Percentiles rank a stretch among this genome's conserved stretches.
Evolutionary conservation across 2,888 invertebrate genomes (phyloP).

Genomic region (Zaprionus obscuricornis): DNA sequence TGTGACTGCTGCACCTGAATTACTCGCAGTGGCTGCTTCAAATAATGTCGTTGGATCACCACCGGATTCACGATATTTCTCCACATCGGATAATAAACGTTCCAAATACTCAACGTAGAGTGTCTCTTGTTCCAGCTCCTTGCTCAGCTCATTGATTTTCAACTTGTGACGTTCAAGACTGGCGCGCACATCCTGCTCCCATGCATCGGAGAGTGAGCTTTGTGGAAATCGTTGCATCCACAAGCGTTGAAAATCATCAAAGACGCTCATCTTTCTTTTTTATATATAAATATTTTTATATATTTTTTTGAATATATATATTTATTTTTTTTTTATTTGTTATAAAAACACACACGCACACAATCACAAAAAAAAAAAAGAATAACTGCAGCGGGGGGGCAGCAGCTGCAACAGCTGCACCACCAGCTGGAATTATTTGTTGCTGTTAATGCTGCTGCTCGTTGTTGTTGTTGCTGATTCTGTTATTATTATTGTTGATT

Average conservation of each 20-base stretch:
- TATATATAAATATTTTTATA: too few relatives aligned
- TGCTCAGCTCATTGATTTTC: constrained; percentile 91
- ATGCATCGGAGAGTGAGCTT: constrained; percentile 94
- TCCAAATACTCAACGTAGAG: constrained; percentile 96
- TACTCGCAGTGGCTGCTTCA: constrained; percentile 79
- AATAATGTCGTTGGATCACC: constrained; percentile 83
- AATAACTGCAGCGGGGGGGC: too few relatives aligned
- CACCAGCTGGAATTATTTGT: too few relatives aligned
- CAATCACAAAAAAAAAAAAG: too few relatives aligned
- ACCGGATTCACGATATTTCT: constrained; percentile 88
- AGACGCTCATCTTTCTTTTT: constrained; percentile 97
- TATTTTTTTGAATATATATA: too few relatives aligned
- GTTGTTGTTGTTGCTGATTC: constrained; percentile 12
- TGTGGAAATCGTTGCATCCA: constrained; percentile 96
- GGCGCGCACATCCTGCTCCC: constrained; percentile 96
- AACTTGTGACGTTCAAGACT: constrained; percentile 95
- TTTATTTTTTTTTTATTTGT: too few relatives aligned
- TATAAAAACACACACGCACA: too few relatives aligned
- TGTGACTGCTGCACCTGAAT: constrained; percentile 10
- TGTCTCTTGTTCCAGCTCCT: constrained; percentile 95
- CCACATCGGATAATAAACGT: constrained; percentile 92
- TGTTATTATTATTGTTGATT: constrained; percentile 21
- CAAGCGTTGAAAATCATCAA: constrained; percentile 95
- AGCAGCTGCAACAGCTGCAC: too few relatives aligned
- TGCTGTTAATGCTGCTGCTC: background rate